A percentile compares a stretch with the other conserved stretches of the same genome.
Conservation (phyloP, 2,888 invertebrate genomes). For the Phyllotreta striolata region DNA sequence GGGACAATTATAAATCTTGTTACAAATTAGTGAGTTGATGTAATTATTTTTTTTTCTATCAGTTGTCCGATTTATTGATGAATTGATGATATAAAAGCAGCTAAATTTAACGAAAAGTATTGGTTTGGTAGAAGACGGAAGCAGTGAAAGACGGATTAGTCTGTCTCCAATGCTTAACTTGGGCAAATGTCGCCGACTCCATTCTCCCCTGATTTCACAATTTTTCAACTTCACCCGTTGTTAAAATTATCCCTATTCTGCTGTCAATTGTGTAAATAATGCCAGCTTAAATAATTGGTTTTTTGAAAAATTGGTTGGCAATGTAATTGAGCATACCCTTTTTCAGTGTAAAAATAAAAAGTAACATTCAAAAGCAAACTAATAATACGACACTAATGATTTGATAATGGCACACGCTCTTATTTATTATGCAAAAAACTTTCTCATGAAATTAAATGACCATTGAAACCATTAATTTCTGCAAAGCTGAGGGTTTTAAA, state of each 20-base stretch:
- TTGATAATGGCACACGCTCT: too few species aligned
- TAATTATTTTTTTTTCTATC: too few species aligned
- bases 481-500: slow-evolving; percentile 20
- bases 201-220: slow-evolving; percentile 41
- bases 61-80: too few species aligned
- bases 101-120: not conserved
- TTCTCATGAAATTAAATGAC: slow-evolving; percentile 19
- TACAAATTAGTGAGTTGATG: too few species aligned
- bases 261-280: slow-evolving; percentile 42
- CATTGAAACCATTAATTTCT: slow-evolving; percentile 28
- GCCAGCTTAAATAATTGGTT: slow-evolving; percentile 36
- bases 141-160: slow-evolving; percentile 45
- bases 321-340: slow-evolving; percentile 24
- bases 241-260: slow-evolving; percentile 43
- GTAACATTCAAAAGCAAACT: too few species aligned
- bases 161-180: slow-evolving; percentile 47
- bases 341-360: too few species aligned
- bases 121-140: slow-evolving; percentile 27
- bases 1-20: too few species aligned
- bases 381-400: too few species aligned
- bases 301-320: slow-evolving; percentile 35
- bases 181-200: slow-evolving; percentile 42
- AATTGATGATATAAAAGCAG: too few species aligned
- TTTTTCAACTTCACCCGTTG: slow-evolving; percentile 42
- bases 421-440: too few species aligned